A percentile compares a stretch with the other conserved stretches of the same genome.
These are phyloP conservation scores for Amphibalanus amphitrite DNA, from an alignment of 1,140 invertebrate species.

Conservation along the genomic window DNA sequence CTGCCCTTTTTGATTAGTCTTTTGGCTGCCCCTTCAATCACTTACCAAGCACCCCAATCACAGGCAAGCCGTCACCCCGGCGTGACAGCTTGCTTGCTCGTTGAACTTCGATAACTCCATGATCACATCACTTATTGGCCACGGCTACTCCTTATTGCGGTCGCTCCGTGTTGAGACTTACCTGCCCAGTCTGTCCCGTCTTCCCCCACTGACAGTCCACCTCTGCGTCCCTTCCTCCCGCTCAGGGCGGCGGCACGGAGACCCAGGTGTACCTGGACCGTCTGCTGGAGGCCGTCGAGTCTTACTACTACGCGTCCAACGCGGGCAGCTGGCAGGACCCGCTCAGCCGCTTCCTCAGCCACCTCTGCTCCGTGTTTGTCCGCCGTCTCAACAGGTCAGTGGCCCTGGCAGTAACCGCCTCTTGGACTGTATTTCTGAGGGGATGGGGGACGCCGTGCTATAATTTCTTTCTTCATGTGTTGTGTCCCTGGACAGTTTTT, in stretches of 20 bases:
- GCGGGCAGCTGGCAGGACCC: conserved; percentile 45
- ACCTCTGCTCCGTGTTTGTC: conserved; percentile 33
- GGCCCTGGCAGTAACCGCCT: background rate
- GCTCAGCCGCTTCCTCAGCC: conserved; percentile 23
- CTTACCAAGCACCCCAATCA: no score
- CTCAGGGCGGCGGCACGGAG: conserved; percentile 34
- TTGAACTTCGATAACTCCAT: no score
- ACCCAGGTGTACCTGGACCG: conserved; percentile 56
- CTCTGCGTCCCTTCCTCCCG: conserved; percentile 12
- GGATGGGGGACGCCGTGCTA: no score
- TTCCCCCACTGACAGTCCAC: background rate
- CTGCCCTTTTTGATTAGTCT: no score
- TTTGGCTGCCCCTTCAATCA: no score
- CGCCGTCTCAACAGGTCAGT: conserved; percentile 36
- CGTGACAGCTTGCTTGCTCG: no score
- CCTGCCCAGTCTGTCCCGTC: conserved; percentile 26
- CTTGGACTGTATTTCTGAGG: conserved; percentile 16
- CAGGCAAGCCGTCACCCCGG: no score
- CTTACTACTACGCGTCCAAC: conserved; percentile 81
- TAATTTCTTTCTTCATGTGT: no score
- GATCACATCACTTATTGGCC: no score
- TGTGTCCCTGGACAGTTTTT: no score
- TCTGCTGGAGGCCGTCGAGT: conserved; percentile 65
- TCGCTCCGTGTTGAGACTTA: conserved; percentile 28
- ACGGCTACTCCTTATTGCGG: conserved; percentile 47